These are phyloP conservation scores for Cervus canadensis DNA, from an alignment of 2,113 vertebrate genomes.

Conservation along the genomic window DNA sequence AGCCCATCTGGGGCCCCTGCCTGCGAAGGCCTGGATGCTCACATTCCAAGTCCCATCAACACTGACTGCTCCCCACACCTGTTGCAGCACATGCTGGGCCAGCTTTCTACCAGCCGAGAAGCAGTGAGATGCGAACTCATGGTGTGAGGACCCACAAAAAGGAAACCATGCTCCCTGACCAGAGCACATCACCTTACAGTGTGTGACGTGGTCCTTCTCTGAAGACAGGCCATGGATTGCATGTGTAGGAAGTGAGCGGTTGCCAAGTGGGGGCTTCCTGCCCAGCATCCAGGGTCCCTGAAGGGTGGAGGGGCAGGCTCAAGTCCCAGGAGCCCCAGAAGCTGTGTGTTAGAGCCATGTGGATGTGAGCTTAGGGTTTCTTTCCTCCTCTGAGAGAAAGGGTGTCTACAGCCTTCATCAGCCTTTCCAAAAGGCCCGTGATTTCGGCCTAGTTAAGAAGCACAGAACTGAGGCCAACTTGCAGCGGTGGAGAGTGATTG, in stretches of 20 bases:
- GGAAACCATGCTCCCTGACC: background rate
- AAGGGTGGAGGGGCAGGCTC: background rate
- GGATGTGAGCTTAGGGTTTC: background rate
- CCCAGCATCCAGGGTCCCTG: background rate
- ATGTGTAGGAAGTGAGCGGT: rapidly evolving
- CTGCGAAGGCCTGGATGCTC: background rate
- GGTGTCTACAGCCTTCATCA: background rate
- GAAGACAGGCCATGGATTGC: background rate
- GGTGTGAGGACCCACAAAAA: background rate
- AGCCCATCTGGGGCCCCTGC: background rate
- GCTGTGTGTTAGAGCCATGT: background rate
- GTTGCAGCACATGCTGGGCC: background rate
- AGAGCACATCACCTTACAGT: background rate
- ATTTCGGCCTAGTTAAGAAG: background rate
- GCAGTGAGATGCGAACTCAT: background rate
- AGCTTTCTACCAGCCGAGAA: background rate
- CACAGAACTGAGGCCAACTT: background rate
- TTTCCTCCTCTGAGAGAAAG: background rate
- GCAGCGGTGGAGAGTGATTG: background rate
- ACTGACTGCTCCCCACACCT: background rate
- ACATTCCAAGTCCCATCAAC: background rate
- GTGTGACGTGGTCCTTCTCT: background rate
- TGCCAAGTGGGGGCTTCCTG: background rate
- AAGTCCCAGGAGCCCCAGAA: background rate
- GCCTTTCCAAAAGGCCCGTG: background rate